Evolutionary conservation across 1,140 invertebrate species (phyloP), one percentile per base, ranked within the genome.

Genomic region (Sitophilus oryzae): DNA sequence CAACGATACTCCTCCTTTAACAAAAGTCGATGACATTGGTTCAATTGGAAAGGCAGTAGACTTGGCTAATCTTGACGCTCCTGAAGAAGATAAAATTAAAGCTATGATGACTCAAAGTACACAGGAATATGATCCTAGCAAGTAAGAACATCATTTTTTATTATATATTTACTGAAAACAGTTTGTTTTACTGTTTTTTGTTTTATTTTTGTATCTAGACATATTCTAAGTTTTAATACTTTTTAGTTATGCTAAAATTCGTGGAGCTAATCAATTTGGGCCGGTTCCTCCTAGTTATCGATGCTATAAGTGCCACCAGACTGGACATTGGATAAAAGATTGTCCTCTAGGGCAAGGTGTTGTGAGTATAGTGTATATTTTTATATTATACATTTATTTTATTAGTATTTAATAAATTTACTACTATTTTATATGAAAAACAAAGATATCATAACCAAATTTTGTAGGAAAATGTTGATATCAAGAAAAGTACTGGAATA

Each of bases 51-150:
- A 83, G 76, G 75, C 82, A 53, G 83, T 90, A 40, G 93, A 97
- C 79, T 77, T 97, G 56, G 85, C 88, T 18, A 86, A 83, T 71
- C 84, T 96, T 74, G 89, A 93, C 78, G 89, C 87, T 40, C 88
- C 88, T 21, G 96, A 99, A 77, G 91, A 96, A 66, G 94, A 98
- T 68, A 97, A 97, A 76, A 95, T 99, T 65, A 85, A 87, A 69
- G 92, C 91, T 57, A 96, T 98, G 88, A 96, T 98, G 82, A 83
- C 86, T 49, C 94, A 97, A 67, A 96, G 93, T 34, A 95, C 92
- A 41, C 86, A 88, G 69, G 94, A 96, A 70, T 99, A 97, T 80
- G 92, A 97, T 76, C 90, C 93, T 52, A 89, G 90, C 71, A 96
- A 92, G 92, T 96, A 82, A 82, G 85, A 53, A 11, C 43, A 16